Base-by-base conservation (phyloP, 2,888 invertebrate species). In the Cephus runcator region DNA sequence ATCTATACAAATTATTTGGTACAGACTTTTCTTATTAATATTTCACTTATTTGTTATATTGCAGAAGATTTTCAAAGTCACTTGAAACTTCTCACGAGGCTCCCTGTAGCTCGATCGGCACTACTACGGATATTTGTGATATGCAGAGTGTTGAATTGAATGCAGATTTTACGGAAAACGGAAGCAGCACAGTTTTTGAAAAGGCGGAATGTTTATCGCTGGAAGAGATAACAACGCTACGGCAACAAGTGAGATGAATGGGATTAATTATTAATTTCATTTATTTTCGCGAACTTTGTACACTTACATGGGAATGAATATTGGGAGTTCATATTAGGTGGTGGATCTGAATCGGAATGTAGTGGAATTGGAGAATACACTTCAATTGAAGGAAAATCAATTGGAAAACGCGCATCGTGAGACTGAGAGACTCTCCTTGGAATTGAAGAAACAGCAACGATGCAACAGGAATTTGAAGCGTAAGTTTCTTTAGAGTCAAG, bases 341-440 rank as follows among this genome's bases (percentile, higher is more conserved):
- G 88, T 90, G 75, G 90, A 91, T 75, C 87, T 93, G 23, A 92
- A 92, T 83, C 88, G 92, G 82, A 92, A 92, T 40, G 88, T 93
- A 33, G 88, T 88, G 80, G 87, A 90, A 73, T 88, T 94, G 81
- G 92, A 92, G 85, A 88, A 90, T 75, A 92, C 92, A 76, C 88
- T 92, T 75, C 92, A 93, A 85, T 89, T 89, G 79, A 93, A 92
- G 87, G 93, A 94, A 81, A 86, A 89, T 11, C 92, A 92, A 33
- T 87, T 94, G 77, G 92, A 91, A n/a, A 92, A 90, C 75, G 82
- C 93, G 77, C 92, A 92, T 30, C 90, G 92, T 73, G 93, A 94
- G 83, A 94, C 93, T 84, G 93, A 93, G 84, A 93, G 92, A 85
- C 83, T 94, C 34, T 89, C 90, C 15, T 83, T 91, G 23, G 93